Evolutionary conservation across 2,888 invertebrate species (phyloP).

Genomic region (Dryococelus australis): DNA sequence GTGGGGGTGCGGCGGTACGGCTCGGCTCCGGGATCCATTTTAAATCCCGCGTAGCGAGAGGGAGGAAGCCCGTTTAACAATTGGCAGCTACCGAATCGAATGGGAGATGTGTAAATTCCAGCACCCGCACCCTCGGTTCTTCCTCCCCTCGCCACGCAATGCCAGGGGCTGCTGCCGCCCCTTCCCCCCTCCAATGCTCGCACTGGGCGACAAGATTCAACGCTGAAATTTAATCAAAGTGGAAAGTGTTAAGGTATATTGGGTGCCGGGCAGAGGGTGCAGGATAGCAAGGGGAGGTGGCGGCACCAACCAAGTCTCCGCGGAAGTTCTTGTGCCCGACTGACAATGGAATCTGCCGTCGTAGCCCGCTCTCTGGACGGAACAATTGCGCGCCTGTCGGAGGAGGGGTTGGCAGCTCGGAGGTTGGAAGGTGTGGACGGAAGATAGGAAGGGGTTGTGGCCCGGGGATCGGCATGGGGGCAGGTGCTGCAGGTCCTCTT

Average conservation of each 20-base stretch:
- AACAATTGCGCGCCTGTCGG: background rate
- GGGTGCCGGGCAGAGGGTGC: constrained; percentile 12
- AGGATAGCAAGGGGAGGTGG: background rate
- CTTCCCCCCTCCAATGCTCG: too few relatives aligned
- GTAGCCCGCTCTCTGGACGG: background rate
- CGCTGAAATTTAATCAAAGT: constrained; percentile 30
- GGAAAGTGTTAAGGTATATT: constrained; percentile 30
- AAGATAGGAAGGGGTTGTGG: too few relatives aligned
- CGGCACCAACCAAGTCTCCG: background rate
- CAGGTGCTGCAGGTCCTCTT: background rate
- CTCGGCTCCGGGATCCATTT: constrained; percentile 22
- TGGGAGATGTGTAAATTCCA: constrained; percentile 29
- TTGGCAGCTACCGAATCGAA: constrained; percentile 30
- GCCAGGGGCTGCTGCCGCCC: background rate
- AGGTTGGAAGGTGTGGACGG: too few relatives aligned
- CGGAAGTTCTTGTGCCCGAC: background rate
- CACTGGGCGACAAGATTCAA: constrained; percentile 18
- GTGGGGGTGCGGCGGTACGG: background rate
- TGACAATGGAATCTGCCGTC: background rate
- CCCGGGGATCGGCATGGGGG: background rate
- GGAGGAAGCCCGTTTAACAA: constrained; percentile 29
- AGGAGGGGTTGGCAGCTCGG: background rate
- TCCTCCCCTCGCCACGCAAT: background rate
- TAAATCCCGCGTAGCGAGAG: constrained; percentile 21
- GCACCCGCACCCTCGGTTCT: background rate